Evolutionary conservation across 2,888 invertebrate species (phyloP).

Genomic region (Byasa hedistus): DNA sequence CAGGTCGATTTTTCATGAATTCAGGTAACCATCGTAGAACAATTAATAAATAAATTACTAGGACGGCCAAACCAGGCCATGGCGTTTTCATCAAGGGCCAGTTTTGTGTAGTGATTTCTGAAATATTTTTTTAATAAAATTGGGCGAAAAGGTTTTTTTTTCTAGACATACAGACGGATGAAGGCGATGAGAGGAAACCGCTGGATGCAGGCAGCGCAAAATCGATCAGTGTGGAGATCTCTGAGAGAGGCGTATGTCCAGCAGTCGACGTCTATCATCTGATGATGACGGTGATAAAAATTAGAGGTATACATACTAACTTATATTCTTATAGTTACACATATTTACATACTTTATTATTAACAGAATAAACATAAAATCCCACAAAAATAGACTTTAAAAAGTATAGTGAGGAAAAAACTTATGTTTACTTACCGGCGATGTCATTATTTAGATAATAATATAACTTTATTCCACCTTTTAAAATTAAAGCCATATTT

Average conservation of each 20-base stretch:
- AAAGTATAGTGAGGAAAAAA: neutral
- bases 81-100: constrained; percentile 86
- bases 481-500: constrained; percentile 62
- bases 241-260: too few relatives aligned
- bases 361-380: too few relatives aligned
- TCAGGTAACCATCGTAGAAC: constrained; percentile 85
- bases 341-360: too few relatives aligned
- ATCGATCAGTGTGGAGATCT: too few relatives aligned
- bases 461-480: constrained; percentile 57
- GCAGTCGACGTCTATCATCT: too few relatives aligned
- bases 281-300: too few relatives aligned
- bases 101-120: constrained; percentile 83
- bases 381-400: neutral
- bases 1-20: constrained; percentile 83
- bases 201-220: too few relatives aligned
- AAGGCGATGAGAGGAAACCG: neutral
- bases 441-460: constrained; percentile 69
- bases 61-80: constrained; percentile 81
- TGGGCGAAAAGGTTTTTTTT: neutral
- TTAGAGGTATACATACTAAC: too few relatives aligned
- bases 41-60: constrained; percentile 82
- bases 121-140: constrained; percentile 21
- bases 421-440: constrained; percentile 43
- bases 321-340: too few relatives aligned
- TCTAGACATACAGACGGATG: neutral